Evolutionary conservation across 2,797 vertebrate species (phyloP).

Genomic region (Selene dorsalis): DNA sequence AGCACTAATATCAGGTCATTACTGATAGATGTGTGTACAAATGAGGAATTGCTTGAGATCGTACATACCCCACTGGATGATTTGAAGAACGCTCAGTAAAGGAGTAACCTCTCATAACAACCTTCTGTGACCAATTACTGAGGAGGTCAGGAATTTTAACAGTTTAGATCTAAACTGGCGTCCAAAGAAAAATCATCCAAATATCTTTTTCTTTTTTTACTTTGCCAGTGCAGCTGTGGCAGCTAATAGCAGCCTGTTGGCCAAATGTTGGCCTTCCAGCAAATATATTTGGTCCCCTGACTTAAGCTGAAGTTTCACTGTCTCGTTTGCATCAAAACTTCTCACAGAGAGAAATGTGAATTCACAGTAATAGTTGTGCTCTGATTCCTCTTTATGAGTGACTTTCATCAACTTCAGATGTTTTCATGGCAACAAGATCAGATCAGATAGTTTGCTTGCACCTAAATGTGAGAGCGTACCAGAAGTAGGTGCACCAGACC

Average conservation of each 20-base stretch:
- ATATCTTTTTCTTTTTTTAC: background rate
- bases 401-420: no score
- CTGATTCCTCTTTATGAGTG: no score
- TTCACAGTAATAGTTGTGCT: no score
- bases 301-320: background rate
- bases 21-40: background rate
- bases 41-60: background rate
- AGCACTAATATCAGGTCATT: background rate
- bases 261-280: constrained; percentile 1
- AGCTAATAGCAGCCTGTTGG: background rate
- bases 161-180: background rate
- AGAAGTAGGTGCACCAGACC: no score
- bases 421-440: no score
- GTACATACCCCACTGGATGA: background rate
- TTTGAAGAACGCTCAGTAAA: background rate
- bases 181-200: background rate
- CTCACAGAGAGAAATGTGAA: background rate
- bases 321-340: constrained; percentile 4
- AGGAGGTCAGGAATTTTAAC: background rate
- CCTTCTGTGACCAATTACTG: background rate
- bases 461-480: no score
- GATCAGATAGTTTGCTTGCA: no score
- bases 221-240: background rate
- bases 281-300: background rate
- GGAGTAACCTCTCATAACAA: background rate